phyloP scores from a whole-genome alignment of 2,113 vertebrate genomes.

The Procapra przewalskii region DNA sequence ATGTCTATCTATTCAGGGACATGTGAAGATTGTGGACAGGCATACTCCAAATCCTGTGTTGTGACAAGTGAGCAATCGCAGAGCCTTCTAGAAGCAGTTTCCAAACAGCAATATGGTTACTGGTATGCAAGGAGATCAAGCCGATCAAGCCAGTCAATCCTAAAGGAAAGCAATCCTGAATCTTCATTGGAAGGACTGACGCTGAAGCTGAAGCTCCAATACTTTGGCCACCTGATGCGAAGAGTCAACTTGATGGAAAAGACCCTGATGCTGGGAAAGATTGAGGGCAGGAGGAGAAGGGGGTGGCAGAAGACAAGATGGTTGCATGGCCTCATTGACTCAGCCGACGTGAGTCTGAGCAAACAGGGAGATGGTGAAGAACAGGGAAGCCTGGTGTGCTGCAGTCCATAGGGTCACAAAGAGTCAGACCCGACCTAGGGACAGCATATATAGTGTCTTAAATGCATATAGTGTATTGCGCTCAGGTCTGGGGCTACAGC shows the following conservation, averaged over 20 bases:
- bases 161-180: neutral
- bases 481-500: neutral
- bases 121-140: neutral
- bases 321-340: neutral
- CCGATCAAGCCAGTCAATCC: neutral
- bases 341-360: rapidly evolving
- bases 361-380: neutral
- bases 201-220: neutral
- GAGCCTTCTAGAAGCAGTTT: neutral
- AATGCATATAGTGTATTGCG: neutral
- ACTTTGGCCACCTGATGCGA: neutral
- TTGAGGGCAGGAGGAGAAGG: neutral
- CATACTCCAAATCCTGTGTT: neutral
- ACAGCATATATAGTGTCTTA: neutral
- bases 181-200: neutral
- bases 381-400: neutral
- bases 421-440: neutral
- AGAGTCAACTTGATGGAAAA: neutral
- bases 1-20: neutral
- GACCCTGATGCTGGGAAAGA: neutral
- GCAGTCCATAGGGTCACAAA: neutral
- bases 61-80: neutral
- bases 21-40: neutral
- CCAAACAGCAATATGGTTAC: neutral
- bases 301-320: neutral